These are phyloP conservation scores for Anabas testudineus DNA, from an alignment of 2,797 vertebrate species.

Conservation along the genomic window DNA sequence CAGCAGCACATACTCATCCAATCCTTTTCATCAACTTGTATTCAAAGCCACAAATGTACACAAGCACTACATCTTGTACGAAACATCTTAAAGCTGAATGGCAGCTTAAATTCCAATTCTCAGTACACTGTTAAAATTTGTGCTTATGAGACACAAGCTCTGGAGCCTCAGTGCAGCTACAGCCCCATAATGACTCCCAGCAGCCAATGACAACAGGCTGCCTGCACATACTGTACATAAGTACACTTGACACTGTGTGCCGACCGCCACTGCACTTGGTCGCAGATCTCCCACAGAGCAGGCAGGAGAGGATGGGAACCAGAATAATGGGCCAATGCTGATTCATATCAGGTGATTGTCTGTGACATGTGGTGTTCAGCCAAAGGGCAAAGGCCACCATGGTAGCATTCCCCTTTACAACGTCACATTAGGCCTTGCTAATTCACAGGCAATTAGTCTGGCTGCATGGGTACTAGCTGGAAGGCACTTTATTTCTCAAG, in stretches of 20 bases:
- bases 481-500: constrained; percentile 50
- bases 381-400: constrained; percentile 74
- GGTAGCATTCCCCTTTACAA: constrained; percentile 68
- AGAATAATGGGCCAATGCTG: constrained; percentile 62
- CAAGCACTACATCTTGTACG: background rate
- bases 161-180: constrained; percentile 34
- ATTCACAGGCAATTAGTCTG: constrained; percentile 77
- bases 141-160: constrained; percentile 32
- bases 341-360: constrained; percentile 74
- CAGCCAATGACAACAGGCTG: constrained; percentile 49
- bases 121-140: constrained; percentile 4
- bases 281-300: constrained; percentile 45
- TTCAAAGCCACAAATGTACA: background rate
- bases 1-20: background rate
- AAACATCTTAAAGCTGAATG: constrained; percentile 28
- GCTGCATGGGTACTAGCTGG: constrained; percentile 62
- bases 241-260: constrained; percentile 59
- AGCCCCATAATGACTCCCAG: constrained; percentile 53
- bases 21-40: constrained; percentile 4
- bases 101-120: constrained; percentile 19
- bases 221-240: constrained; percentile 35
- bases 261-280: constrained; percentile 41
- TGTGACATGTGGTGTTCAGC: constrained; percentile 69
- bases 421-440: constrained; percentile 73
- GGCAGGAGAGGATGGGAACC: constrained; percentile 41